These are phyloP conservation scores for Syngnathus scovelli DNA, from an alignment of 2,113 vertebrate species.

Conservation along the genomic window DNA sequence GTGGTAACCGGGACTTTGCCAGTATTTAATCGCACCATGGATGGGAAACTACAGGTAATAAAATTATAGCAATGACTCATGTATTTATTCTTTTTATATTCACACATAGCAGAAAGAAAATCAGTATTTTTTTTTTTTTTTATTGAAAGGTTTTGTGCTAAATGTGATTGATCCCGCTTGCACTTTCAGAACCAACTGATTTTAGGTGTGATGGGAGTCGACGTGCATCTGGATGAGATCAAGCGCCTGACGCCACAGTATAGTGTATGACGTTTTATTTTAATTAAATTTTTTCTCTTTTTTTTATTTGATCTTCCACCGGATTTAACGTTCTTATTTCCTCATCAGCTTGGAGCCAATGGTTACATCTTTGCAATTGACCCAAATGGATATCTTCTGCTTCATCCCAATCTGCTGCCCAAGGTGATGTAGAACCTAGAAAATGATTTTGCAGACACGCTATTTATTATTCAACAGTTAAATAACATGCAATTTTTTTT, in stretches of 20 bases:
- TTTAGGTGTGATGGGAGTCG: conserved; percentile 95
- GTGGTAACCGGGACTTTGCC: conserved; percentile 95
- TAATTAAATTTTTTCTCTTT: not conserved
- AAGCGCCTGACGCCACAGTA: conserved; percentile 90
- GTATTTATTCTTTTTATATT: not conserved
- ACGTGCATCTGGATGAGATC: conserved; percentile 94
- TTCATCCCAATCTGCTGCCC: conserved; percentile 93
- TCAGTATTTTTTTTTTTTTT: not conserved
- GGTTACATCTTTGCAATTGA: conserved; percentile 98
- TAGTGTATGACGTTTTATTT: conserved; percentile 75
- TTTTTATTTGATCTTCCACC: not conserved
- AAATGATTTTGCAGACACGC: not conserved
- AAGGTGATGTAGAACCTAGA: conserved; percentile 69
- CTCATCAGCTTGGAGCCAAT: conserved; percentile 80
- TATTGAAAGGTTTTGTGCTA: not conserved
- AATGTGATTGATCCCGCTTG: not conserved
- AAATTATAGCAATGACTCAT: not conserved
- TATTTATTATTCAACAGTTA: too few relatives aligned
- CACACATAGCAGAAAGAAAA: not conserved
- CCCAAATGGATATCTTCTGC: conserved; percentile 94
- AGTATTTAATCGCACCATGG: conserved; percentile 94
- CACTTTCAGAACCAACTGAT: conserved; percentile 90
- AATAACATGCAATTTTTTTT: not conserved
- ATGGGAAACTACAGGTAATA: conserved; percentile 83
- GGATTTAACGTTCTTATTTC: not conserved